Evolutionary conservation across 1,140 invertebrate genomes (phyloP).

Genomic region (Drosophila eugracilis): DNA sequence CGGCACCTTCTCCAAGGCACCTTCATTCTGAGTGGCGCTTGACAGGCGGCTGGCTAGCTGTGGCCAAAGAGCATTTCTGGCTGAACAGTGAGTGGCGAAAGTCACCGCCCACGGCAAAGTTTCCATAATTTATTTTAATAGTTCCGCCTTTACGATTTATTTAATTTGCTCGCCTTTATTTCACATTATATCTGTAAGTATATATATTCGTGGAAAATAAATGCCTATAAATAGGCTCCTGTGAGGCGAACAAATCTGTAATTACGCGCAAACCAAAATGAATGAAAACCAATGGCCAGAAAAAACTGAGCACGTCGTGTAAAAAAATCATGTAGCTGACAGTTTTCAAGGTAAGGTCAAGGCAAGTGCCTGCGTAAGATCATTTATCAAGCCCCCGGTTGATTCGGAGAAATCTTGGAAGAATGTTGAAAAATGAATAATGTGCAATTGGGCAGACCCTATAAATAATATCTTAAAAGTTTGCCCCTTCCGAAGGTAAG

Average conservation of each 20-base stretch:
- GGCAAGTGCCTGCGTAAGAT: slow-evolving; percentile 61
- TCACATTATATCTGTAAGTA: slow-evolving; percentile 27
- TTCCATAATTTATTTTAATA: slow-evolving; percentile 80
- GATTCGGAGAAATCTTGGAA: slow-evolving; percentile 17
- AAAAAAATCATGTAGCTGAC: slow-evolving; percentile 62
- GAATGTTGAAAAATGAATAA: slow-evolving; percentile 38
- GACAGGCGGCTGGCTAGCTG: too few species aligned
- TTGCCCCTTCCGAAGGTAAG: slow-evolving; percentile 24
- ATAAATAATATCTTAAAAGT: slow-evolving; percentile 53
- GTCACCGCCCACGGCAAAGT: slow-evolving; percentile 46
- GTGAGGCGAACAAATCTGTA: slow-evolving; percentile 51
- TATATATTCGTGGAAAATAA: slow-evolving; percentile 40
- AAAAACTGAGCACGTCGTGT: slow-evolving; percentile 25
- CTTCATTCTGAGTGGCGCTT: slow-evolving; percentile 19
- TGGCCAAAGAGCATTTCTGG: not conserved
- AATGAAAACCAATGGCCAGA: slow-evolving; percentile 28
- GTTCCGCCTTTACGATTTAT: slow-evolving; percentile 74
- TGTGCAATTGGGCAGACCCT: slow-evolving; percentile 11
- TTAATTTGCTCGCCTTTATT: slow-evolving; percentile 43
- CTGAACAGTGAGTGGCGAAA: slow-evolving; percentile 25
- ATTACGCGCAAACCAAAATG: slow-evolving; percentile 57
- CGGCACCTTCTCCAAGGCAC: slow-evolving; percentile 24
- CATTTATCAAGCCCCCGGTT: slow-evolving; percentile 54
- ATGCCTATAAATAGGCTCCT: slow-evolving; percentile 62
- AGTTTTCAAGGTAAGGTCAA: slow-evolving; percentile 75